A percentile compares a stretch with the other conserved stretches of the same genome.
These are phyloP conservation scores for Pseudoips prasinana DNA, from an alignment of 2,888 invertebrate species.

Conservation along the genomic window DNA sequence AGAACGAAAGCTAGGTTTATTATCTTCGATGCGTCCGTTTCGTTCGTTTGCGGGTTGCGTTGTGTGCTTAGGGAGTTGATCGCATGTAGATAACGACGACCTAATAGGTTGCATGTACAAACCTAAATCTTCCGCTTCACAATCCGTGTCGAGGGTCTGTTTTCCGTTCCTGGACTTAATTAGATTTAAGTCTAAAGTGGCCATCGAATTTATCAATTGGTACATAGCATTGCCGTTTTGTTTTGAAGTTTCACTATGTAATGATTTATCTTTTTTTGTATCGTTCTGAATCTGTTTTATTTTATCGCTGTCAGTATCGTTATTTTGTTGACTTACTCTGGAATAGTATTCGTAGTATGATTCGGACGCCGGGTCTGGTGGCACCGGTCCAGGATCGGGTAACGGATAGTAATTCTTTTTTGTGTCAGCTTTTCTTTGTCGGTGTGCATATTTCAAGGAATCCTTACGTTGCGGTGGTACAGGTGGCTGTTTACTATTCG, in stretches of 20 bases:
- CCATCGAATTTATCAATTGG: conserved; percentile 74
- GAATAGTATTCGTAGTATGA: conserved; percentile 79
- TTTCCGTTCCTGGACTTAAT: conserved; percentile 65
- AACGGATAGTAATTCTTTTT: conserved; percentile 67
- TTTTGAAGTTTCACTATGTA: conserved; percentile 33
- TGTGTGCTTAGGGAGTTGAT: conserved; percentile 70
- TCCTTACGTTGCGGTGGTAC: conserved; percentile 72
- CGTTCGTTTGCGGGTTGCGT: conserved; percentile 61
- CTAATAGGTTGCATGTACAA: conserved; percentile 73
- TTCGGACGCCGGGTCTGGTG: conserved; percentile 72
- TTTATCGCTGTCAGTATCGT: conserved; percentile 75
- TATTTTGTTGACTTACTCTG: conserved; percentile 75
- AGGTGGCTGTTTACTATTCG: conserved; percentile 64
- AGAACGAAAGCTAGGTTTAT: conserved; percentile 75
- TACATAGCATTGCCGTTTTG: conserved; percentile 62
- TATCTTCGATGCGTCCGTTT: conserved; percentile 68
- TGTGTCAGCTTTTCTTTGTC: conserved; percentile 72
- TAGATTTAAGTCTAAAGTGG: conserved; percentile 67
- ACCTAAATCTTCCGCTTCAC: conserved; percentile 72
- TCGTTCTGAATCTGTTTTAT: conserved; percentile 66
- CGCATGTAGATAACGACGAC: conserved; percentile 71
- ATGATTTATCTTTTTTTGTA: conserved; percentile 51
- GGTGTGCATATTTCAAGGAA: conserved; percentile 76
- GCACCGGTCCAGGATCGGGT: conserved; percentile 74
- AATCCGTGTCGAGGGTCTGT: conserved; percentile 57